Conservation (phyloP, 92 coral and sea anemone genomes). For the Plumapathes pennacea region DNA sequence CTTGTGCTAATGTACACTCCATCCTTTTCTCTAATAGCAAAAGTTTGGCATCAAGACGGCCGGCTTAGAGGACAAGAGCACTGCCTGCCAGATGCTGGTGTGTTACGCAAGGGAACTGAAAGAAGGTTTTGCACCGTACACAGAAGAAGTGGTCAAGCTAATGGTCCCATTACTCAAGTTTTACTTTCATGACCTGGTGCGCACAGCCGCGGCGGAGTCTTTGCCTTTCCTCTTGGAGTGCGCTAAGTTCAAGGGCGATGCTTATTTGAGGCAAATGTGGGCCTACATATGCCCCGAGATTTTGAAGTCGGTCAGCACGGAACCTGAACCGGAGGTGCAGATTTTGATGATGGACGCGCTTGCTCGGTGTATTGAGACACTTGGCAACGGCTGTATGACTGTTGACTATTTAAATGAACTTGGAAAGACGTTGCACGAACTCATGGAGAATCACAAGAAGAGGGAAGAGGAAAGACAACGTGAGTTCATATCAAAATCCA, state of each 20-base stretch:
- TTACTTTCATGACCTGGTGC: conserved; percentile 97
- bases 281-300: conserved; percentile 90
- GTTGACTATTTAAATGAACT: conserved; percentile 74
- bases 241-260: conserved; percentile 89
- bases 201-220: conserved; percentile 97
- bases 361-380: conserved; percentile 94
- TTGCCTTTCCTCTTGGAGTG: conserved; percentile 86
- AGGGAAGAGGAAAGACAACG: conserved; percentile 91
- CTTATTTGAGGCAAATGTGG: conserved; percentile 96
- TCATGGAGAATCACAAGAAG: conserved; percentile 76
- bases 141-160: conserved; percentile 86
- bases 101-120: conserved; percentile 95
- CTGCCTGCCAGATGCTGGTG: conserved; percentile 98
- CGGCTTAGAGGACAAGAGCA: conserved; percentile 97
- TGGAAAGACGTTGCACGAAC: conserved; percentile 75
- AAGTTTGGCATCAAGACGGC: conserved; percentile 98
- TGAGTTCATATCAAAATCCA: conserved; percentile 39
- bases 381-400: conserved; percentile 87
- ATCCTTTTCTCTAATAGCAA: conserved; percentile 57
- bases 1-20: neutral
- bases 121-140: conserved; percentile 91
- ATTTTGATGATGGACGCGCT: conserved; percentile 87
- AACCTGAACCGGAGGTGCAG: conserved; percentile 97
- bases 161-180: conserved; percentile 95
- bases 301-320: conserved; percentile 82